These are phyloP conservation scores for Ammodytes dubius DNA, from an alignment of 2,113 vertebrate genomes.

Conservation along the genomic window DNA sequence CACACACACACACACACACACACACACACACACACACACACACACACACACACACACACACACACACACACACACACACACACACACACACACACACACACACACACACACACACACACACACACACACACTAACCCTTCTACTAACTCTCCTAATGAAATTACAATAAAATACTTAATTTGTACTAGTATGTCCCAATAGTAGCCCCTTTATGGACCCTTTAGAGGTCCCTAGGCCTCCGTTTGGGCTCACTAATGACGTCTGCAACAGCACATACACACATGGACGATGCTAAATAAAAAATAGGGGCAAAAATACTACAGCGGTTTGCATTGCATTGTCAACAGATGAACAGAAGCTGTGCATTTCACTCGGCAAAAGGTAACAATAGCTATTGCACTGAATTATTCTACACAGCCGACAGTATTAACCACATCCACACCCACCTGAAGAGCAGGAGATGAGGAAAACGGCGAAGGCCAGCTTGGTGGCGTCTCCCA, in stretches of 20 bases:
- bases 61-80: not conserved
- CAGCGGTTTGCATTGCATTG: slow-evolving; percentile 44
- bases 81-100: too few species aligned
- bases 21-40: too few species aligned
- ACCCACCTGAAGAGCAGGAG: slow-evolving; percentile 99
- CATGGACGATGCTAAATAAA: slow-evolving; percentile 43
- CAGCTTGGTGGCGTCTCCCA: slow-evolving; percentile 99
- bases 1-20: not conserved
- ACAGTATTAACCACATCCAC: slow-evolving; percentile 36
- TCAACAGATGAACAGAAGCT: slow-evolving; percentile 29
- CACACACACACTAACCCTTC: not conserved
- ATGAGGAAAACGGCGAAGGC: slow-evolving; percentile 98
- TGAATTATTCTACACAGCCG: slow-evolving; percentile 5
- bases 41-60: not conserved
- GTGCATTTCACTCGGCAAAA: slow-evolving; percentile 39
- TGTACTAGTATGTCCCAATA: slow-evolving; percentile 11
- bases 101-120: too few species aligned
- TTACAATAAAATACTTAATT: not conserved
- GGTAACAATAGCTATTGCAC: slow-evolving; percentile 33
- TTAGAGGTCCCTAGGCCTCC: slow-evolving; percentile 9
- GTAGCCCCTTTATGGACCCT: slow-evolving; percentile 8
- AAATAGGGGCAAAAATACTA: slow-evolving; percentile 5
- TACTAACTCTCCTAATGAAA: not conserved
- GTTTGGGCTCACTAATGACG: slow-evolving; percentile 21
- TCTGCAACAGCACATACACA: slow-evolving; percentile 25